phyloP scores from a whole-genome alignment of 2,888 invertebrate species.

The Philonicus albiceps region DNA sequence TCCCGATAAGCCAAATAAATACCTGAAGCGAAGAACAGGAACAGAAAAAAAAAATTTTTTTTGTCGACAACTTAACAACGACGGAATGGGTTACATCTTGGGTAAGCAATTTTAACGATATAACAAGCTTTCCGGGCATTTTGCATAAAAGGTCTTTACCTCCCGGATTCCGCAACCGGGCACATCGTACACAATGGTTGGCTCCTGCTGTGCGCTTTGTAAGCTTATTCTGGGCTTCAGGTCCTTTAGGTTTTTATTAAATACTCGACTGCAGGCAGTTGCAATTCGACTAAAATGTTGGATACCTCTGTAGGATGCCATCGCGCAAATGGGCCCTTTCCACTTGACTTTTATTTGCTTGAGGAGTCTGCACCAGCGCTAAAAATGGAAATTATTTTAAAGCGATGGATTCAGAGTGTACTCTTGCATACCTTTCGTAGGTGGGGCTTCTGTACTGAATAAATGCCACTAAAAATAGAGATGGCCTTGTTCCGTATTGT shows the following conservation, averaged over 20 bases:
- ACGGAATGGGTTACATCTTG: conserved; percentile 9
- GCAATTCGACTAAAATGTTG: neutral
- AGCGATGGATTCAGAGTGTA: neutral
- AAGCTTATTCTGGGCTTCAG: neutral
- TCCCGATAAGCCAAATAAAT: conserved; percentile 13
- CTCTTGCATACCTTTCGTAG: neutral
- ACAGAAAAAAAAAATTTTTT: conserved; percentile 5
- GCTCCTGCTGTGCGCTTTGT: neutral
- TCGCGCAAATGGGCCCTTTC: neutral
- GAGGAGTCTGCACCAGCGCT: neutral
- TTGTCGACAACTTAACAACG: conserved; percentile 11
- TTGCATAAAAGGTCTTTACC: neutral
- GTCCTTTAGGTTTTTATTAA: conserved; percentile 1
- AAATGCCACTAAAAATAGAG: neutral
- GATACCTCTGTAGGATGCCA: neutral
- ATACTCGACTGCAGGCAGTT: conserved; percentile 15
- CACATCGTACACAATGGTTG: neutral
- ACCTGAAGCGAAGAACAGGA: neutral
- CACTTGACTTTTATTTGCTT: neutral
- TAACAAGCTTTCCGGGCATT: conserved; percentile 16
- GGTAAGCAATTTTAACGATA: conserved; percentile 30
- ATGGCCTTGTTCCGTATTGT: neutral
- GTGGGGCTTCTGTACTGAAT: neutral
- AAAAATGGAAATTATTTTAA: neutral
- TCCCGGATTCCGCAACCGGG: neutral